These are phyloP conservation scores for Pasiphila rectangulata DNA, from an alignment of 2,888 invertebrate species.

Conservation along the genomic window DNA sequence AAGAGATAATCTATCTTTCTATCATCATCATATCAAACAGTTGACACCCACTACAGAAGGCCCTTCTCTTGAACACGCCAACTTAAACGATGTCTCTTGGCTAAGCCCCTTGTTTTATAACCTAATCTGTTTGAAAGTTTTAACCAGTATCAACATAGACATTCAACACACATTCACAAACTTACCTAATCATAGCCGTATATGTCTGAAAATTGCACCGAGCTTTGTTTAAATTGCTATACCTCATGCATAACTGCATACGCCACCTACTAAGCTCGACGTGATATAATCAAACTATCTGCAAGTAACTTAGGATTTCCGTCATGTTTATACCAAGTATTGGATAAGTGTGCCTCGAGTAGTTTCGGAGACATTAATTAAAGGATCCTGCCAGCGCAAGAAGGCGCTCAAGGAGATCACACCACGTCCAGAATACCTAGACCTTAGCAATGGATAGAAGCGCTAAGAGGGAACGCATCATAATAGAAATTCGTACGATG, in stretches of 20 bases:
- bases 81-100: no score
- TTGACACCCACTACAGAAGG: no score
- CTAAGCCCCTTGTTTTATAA: no score
- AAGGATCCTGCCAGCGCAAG: slow-evolving; percentile 72
- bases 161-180: no score
- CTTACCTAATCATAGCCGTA: no score
- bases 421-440: slow-evolving; percentile 54
- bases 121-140: no score
- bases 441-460: slow-evolving; percentile 36
- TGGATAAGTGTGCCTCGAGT: slow-evolving; percentile 54
- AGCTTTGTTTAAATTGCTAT: not conserved
- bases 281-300: slow-evolving; percentile 44
- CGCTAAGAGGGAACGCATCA: slow-evolving; percentile 31
- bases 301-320: slow-evolving; percentile 48
- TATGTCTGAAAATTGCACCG: no score
- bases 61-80: no score
- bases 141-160: no score
- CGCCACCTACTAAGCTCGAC: not conserved
- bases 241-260: not conserved
- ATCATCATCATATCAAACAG: no score
- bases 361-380: slow-evolving; percentile 74
- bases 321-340: slow-evolving; percentile 53
- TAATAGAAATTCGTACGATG: slow-evolving; percentile 29
- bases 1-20: no score
- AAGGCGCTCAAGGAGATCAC: slow-evolving; percentile 64